These are phyloP conservation scores for Lepidurus couesii DNA, from an alignment of 1,140 invertebrate genomes.

Conservation along the genomic window DNA sequence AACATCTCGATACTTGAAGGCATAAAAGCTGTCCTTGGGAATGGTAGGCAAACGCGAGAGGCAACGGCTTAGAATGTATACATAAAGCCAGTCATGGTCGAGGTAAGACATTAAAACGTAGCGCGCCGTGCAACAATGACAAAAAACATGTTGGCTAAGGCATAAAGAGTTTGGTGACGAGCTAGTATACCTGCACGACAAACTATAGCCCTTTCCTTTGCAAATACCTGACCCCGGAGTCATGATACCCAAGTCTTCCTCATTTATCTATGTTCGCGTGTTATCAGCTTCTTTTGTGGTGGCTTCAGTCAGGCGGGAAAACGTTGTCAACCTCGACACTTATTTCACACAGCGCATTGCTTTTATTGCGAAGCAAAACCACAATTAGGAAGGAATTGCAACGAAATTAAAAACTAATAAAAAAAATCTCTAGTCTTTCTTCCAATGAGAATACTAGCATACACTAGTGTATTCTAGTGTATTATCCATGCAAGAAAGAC, in stretches of 20 bases:
- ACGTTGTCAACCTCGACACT: background rate
- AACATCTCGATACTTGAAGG: background rate
- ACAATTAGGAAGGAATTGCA: no score
- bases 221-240: background rate
- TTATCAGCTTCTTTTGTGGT: background rate
- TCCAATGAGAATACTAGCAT: no score
- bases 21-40: background rate
- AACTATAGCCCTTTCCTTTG: background rate
- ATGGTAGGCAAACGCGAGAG: background rate
- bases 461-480: no score
- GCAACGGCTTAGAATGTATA: background rate
- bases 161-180: background rate
- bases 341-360: background rate
- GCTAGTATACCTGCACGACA: background rate
- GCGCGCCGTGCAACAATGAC: background rate
- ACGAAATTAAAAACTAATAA: no score
- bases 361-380: no score
- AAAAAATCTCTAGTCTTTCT: no score
- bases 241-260: background rate
- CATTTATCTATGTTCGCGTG: background rate
- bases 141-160: constrained; percentile 14
- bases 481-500: no score
- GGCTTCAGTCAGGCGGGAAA: background rate
- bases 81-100: background rate
- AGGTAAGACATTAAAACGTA: constrained; percentile 6